phyloP scores from a whole-genome alignment of 2,888 invertebrate species.

The Trypoxylon attenuatum region DNA sequence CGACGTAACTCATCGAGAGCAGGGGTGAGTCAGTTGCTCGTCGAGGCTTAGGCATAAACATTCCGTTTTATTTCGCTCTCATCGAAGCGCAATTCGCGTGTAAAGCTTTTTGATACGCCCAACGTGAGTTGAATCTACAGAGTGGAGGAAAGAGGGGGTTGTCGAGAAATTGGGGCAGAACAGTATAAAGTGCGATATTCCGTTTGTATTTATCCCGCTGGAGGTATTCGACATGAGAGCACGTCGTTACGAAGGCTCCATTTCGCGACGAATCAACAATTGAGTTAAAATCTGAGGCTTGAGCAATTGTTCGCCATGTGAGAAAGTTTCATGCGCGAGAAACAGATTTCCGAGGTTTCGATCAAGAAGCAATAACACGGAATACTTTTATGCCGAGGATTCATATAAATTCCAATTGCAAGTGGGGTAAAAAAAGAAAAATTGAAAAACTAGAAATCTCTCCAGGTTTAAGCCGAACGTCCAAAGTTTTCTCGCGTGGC shows the following conservation, averaged over 20 bases:
- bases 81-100: conserved; percentile 40
- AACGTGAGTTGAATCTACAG: conserved; percentile 40
- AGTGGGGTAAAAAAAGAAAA: not conserved
- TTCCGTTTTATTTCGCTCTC: conserved; percentile 51
- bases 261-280: not conserved
- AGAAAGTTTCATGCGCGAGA: no score
- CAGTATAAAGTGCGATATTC: conserved; percentile 31
- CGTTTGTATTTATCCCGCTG: conserved; percentile 17
- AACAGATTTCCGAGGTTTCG: no score
- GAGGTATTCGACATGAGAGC: not conserved
- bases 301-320: no score
- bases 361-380: no score
- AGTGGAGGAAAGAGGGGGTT: no score
- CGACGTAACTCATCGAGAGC: conserved; percentile 2
- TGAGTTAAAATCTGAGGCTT: not conserved
- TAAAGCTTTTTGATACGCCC: conserved; percentile 47
- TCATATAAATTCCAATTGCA: conserved; percentile 10
- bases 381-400: no score
- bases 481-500: no score
- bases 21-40: conserved; percentile 1
- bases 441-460: no score
- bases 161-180: conserved; percentile 32
- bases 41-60: conserved; percentile 43
- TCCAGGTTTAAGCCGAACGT: no score
- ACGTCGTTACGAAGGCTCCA: not conserved